Evolutionary conservation across 2,113 vertebrate species (phyloP), one percentile per base, ranked within the genome.

Genomic region (Cyanoramphus novaezelandiae): DNA sequence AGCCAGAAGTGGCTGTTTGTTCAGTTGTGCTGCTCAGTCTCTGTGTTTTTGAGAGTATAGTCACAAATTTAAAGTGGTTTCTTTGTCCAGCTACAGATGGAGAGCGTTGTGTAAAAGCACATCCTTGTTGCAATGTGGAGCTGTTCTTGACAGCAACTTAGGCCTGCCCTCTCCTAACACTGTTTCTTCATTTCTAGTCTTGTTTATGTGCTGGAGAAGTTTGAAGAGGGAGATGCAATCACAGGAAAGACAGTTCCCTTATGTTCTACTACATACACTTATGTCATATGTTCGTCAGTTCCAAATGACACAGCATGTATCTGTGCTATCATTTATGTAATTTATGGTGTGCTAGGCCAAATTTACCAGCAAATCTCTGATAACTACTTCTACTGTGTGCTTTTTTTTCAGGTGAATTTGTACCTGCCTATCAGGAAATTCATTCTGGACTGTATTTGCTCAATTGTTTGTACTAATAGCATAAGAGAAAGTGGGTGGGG

Each of bases 391-490:
- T 76, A 55, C 11, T 15, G 11, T 6, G 6, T 60, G 47, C 5
- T 62, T 92, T 94, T 76, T 88, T 88, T 77, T 86, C 31, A 59
- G 35, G 15, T 67, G 47, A 63, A 82, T 87, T 91, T 75, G 7
- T 7, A 72, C 17, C 33, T 79, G n/a, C 19, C 33, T 82, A 25
- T 60, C 1, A 12, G 63, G 21, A 88, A 80, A 49, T 86, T 65
- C 28, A 52, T 62, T 88, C 31, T 37, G 46, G 41, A 14, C 28
- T 72, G 2, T 50, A 19, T 79, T 80, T 70, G 49, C 41, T 43
- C 1, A 62, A 23, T 49, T 69, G 9, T 35, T 82, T 62, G 4
- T 67, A 37, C 31, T 77, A 67, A 37, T 17, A 62, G 29, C 4
- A 3, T 46, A 29, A 43, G 43, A 86, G n/a, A 72, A 92, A 75